A percentile compares a stretch with the other conserved stretches of the same genome.
These are phyloP conservation scores for Embiotoca jacksoni DNA, from an alignment of 2,113 vertebrate species.

Conservation along the genomic window DNA sequence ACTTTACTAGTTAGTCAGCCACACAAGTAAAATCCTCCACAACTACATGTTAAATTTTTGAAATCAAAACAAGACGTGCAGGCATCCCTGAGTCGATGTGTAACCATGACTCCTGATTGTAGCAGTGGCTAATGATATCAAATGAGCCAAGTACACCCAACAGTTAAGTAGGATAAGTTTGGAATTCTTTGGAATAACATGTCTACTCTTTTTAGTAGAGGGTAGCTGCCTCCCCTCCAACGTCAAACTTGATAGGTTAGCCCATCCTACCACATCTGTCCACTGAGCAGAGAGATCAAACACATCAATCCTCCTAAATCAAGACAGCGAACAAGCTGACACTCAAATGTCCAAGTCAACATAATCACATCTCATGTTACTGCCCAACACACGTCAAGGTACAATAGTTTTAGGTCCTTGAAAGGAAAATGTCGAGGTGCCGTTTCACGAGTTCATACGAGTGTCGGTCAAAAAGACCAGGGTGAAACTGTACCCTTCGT, in stretches of 20 bases:
- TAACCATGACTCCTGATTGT: too few species aligned
- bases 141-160: too few species aligned
- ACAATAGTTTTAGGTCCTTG: too few species aligned
- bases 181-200: too few species aligned
- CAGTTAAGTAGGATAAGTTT: too few species aligned
- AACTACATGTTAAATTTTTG: background rate
- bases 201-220: background rate
- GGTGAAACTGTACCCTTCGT: too few species aligned
- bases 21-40: background rate
- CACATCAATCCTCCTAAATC: background rate
- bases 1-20: background rate
- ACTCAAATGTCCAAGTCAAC: background rate
- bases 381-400: background rate
- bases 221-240: background rate
- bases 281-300: constrained; percentile 3
- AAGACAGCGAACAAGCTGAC: background rate
- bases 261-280: background rate
- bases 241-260: background rate
- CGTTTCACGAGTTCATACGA: too few species aligned
- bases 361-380: background rate
- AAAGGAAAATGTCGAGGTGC: too few species aligned
- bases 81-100: too few species aligned
- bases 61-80: too few species aligned
- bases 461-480: too few species aligned
- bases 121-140: too few species aligned